These are phyloP conservation scores for Fabriciana adippe DNA, from an alignment of 2,888 invertebrate species.

Conservation along the genomic window DNA sequence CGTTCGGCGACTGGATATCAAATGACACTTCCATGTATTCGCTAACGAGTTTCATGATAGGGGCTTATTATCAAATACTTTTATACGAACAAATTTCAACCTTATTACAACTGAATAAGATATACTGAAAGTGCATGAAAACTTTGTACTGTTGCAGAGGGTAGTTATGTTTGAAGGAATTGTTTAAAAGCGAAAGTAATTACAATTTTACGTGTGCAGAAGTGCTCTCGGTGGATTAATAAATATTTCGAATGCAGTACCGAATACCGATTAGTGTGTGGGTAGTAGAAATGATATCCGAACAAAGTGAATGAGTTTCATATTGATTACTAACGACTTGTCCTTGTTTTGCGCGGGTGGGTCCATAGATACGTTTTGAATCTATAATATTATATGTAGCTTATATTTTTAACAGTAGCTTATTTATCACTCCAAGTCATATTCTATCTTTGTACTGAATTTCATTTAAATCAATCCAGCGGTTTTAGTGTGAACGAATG, in stretches of 20 bases:
- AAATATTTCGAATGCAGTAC: slow-evolving; percentile 40
- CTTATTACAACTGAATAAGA: slow-evolving; percentile 47
- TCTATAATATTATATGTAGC: too few relatives aligned
- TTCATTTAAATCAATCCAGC: too few relatives aligned
- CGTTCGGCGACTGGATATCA: slow-evolving; percentile 61
- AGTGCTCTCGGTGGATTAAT: slow-evolving; percentile 45
- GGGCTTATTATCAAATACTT: slow-evolving; percentile 54
- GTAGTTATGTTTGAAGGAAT: slow-evolving; percentile 60
- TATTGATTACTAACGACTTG: background rate
- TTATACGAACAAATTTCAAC: slow-evolving; percentile 50
- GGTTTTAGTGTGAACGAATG: too few relatives aligned
- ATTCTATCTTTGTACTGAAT: too few relatives aligned
- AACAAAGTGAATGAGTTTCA: background rate
- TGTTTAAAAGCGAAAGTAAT: slow-evolving; percentile 62
- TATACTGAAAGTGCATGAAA: slow-evolving; percentile 34
- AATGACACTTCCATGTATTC: slow-evolving; percentile 72
- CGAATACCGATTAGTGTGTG: slow-evolving; percentile 35
- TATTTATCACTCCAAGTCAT: too few relatives aligned
- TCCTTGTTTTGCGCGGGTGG: too few relatives aligned
- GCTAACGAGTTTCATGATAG: slow-evolving; percentile 69
- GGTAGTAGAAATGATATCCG: too few relatives aligned
- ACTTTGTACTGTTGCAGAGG: slow-evolving; percentile 51
- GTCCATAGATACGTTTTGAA: too few relatives aligned
- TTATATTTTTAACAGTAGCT: too few relatives aligned
- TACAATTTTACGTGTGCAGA: slow-evolving; percentile 53